Evolutionary conservation across 1,140 invertebrate genomes (phyloP).

Genomic region (Neodiprion lecontei): DNA sequence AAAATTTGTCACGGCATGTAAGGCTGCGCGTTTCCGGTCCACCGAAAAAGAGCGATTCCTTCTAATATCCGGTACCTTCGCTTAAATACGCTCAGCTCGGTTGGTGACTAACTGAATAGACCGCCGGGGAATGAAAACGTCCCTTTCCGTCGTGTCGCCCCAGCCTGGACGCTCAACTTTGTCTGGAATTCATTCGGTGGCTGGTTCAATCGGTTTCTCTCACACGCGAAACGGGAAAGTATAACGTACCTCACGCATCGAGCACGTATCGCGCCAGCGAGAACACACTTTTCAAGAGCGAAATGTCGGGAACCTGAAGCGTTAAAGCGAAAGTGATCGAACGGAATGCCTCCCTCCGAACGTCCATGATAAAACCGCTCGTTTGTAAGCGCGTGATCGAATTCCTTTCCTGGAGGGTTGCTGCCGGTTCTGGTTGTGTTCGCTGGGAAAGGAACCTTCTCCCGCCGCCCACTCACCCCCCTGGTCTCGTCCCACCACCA

Average conservation of each 20-base stretch:
- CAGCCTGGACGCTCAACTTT: neutral
- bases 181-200: slow-evolving; percentile 1
- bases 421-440: slow-evolving; percentile 12
- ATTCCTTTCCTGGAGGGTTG: slow-evolving; percentile 17
- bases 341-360: slow-evolving; percentile 13
- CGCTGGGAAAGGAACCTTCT: neutral
- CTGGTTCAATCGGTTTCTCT: neutral
- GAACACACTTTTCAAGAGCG: slow-evolving; percentile 2
- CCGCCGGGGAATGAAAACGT: neutral
- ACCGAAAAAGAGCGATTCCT: neutral
- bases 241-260: slow-evolving; percentile 1
- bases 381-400: slow-evolving; percentile 17
- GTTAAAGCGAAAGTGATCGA: slow-evolving; percentile 18
- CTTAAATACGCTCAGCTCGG: neutral
- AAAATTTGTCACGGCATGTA: neutral
- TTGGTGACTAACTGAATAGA: neutral
- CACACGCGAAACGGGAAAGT: neutral
- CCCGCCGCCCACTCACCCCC: neutral
- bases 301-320: slow-evolving; percentile 1
- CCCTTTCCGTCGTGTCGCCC: neutral
- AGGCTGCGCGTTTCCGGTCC: neutral
- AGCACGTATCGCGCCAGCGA: neutral
- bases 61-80: neutral
- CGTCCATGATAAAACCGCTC: slow-evolving; percentile 17
- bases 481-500: neutral